These are phyloP conservation scores for Zelleria hepariella DNA, from an alignment of 2,888 invertebrate species.

Conservation along the genomic window DNA sequence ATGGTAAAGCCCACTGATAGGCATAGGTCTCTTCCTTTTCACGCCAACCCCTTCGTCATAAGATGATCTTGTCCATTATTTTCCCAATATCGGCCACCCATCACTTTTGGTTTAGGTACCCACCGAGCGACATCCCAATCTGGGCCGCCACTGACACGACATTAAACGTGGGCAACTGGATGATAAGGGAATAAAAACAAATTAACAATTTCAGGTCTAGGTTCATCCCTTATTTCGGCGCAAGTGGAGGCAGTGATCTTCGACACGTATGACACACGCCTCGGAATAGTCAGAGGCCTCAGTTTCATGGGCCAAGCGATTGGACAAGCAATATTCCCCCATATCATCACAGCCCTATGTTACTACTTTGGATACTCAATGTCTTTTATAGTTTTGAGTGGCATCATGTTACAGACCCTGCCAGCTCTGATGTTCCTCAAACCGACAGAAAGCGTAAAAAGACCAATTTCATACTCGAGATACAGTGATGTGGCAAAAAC, in stretches of 20 bases:
- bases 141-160: too few species aligned
- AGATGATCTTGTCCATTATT: too few species aligned
- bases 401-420: slow-evolving; percentile 53
- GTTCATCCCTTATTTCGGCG: slow-evolving; percentile 57
- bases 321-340: slow-evolving; percentile 57
- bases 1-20: too few species aligned
- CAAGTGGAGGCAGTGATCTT: slow-evolving; percentile 63
- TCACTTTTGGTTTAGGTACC: too few species aligned
- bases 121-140: too few species aligned
- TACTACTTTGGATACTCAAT: slow-evolving; percentile 47
- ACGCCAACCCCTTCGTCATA: too few species aligned
- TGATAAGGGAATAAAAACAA: not conserved
- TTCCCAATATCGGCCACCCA: too few species aligned
- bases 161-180: too few species aligned
- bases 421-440: slow-evolving; percentile 52
- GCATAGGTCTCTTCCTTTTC: too few species aligned
- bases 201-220: slow-evolving; percentile 44
- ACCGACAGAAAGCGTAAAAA: slow-evolving; percentile 34
- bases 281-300: slow-evolving; percentile 46
- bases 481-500: slow-evolving; percentile 51
- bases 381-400: slow-evolving; percentile 47
- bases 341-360: slow-evolving; percentile 50
- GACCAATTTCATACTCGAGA: slow-evolving; percentile 44
- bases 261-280: slow-evolving; percentile 57
- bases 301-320: slow-evolving; percentile 60